A percentile compares a stretch with the other conserved stretches of the same genome.
phyloP scores from a whole-genome alignment of 1,140 invertebrate genomes.

The Prorops nasuta region DNA sequence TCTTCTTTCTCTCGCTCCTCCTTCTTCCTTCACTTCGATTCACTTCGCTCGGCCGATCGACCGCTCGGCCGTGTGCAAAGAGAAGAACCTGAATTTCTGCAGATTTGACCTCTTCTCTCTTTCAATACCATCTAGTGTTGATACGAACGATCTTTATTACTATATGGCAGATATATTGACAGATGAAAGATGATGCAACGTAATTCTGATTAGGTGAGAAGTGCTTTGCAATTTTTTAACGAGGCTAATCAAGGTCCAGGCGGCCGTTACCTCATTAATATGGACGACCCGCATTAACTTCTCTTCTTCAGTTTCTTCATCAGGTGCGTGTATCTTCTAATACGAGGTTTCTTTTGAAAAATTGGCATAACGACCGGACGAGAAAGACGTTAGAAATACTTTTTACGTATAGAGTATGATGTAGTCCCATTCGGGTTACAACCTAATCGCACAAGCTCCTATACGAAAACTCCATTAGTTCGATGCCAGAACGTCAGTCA shows the following conservation, averaged over 20 bases:
- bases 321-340: slow-evolving; percentile 8
- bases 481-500: slow-evolving; percentile 6
- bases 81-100: too few relatives aligned
- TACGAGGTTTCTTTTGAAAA: slow-evolving; percentile 4
- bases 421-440: too few relatives aligned
- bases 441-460: neutral
- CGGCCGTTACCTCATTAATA: slow-evolving; percentile 4
- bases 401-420: too few relatives aligned
- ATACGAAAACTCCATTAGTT: slow-evolving; percentile 25
- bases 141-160: too few relatives aligned
- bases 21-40: slow-evolving; percentile 4
- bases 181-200: too few relatives aligned
- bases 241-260: slow-evolving; percentile 8
- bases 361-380: neutral
- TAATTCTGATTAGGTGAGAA: too few relatives aligned
- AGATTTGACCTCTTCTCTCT: too few relatives aligned
- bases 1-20: neutral
- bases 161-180: too few relatives aligned
- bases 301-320: neutral
- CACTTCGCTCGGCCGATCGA: slow-evolving; percentile 10
- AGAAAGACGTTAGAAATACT: neutral
- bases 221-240: slow-evolving; percentile 2
- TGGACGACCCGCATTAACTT: slow-evolving; percentile 4
- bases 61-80: slow-evolving; percentile 1
- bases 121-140: too few relatives aligned